Evolutionary conservation across 2,797 vertebrate species (phyloP), one percentile per base, ranked within the genome.

Genomic region (Megaceryle alcyon): DNA sequence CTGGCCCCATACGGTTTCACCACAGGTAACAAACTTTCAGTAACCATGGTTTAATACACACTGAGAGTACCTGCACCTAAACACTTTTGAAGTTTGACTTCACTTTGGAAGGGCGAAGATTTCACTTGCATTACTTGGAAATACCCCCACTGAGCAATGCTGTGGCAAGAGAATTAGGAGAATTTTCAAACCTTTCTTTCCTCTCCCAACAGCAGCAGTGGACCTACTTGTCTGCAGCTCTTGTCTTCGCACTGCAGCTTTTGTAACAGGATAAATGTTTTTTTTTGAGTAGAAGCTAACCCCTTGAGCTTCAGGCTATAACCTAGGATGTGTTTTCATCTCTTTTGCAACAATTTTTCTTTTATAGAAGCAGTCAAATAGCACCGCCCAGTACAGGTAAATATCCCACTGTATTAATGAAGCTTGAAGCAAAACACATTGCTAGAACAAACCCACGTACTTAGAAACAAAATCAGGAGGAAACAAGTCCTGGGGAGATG

Each of bases 101-200:
- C 0, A 0, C 20, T 61, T 85, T 15, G 10, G 7, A 73, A 68
- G 17, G 22, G 25, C 0, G 2, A 77, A 33, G 51, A 49, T 85
- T 71, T 80, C 10, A n/a, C 23, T 22, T 17, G 3, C 19, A 9
- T 21, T 14, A 7, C 13, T 33, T 16, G 37, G 35, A 31, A 77
- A 53, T 7, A 13, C 1, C 19, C 71, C 51, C 63, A 28, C 12
- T 0, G 1, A 59, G n/a, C 25, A 53, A 33, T 0, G 0, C n/a
- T 43, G 33, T 14, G 54, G 57, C 19, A 49, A 23, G 3, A 95
- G 14, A 86, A 70, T 28, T 18, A 26, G 21, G 14, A 31, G 9
- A 23, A 49, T 75, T 53, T 35, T n/a, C 26, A 37, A 6, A 37
- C 6, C 53, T 53, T 57, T 8, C 53, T 9, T 1, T 29, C 33